phyloP scores from a whole-genome alignment of 2,113 vertebrate species.

The Actenoides lindsayi region DNA sequence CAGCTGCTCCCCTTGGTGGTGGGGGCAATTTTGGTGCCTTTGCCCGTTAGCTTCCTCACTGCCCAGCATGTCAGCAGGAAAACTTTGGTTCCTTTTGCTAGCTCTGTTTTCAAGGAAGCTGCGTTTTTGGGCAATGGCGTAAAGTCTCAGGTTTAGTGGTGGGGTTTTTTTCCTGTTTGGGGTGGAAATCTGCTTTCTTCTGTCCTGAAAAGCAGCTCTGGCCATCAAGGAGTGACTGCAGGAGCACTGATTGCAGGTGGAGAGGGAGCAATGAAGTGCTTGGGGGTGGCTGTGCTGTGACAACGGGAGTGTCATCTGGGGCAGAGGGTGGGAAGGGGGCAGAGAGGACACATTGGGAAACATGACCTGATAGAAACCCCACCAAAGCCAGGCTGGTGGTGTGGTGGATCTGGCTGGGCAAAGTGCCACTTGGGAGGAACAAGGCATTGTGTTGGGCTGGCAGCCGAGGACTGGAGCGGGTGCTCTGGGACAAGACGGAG shows the following conservation, averaged over 20 bases:
- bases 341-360: neutral
- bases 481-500: neutral
- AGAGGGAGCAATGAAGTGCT: neutral
- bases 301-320: rapidly evolving
- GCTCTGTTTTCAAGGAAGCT: neutral
- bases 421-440: neutral
- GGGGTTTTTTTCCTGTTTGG: neutral
- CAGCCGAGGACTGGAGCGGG: rapidly evolving
- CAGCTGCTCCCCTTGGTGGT: neutral
- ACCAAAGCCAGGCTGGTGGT: neutral
- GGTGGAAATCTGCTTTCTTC: neutral
- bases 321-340: neutral
- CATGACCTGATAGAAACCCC: neutral
- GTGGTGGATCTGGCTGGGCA: neutral
- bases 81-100: neutral
- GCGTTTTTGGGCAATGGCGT: neutral
- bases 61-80: neutral
- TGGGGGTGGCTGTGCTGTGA: neutral
- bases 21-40: neutral
- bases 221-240: neutral
- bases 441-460: neutral
- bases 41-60: neutral
- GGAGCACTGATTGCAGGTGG: neutral
- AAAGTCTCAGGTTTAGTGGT: neutral
- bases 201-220: neutral